Base-by-base conservation (phyloP, 2,888 invertebrate species). In the Cheilosia variabilis region DNA sequence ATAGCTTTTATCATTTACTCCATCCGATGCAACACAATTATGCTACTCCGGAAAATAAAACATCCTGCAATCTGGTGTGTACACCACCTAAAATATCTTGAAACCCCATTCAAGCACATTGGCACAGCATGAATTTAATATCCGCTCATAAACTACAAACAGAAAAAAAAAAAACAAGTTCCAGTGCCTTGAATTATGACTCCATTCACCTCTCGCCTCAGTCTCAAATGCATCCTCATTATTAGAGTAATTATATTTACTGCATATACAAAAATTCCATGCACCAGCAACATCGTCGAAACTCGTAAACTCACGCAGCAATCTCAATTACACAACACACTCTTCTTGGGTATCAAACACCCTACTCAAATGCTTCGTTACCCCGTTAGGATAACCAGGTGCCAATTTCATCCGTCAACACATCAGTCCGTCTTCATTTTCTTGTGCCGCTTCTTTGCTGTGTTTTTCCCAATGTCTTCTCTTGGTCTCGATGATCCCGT, bases 321-420 rank as follows among this genome's bases (percentile, higher is more conserved):
- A 58, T 65, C 75, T 75, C 75, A 75, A 75, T 75, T 75, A 75
- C 66, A 66, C 43, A 47, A 60, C 75, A 17, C n/a, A 17, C 24
- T 52, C 37, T 57, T 45, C 62, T 69, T 55, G 55, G 50, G 71
- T 78, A 78, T 63, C 68, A 69, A 55, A 58, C 58, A 79, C 65
- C 65, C 52, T 52, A 72, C 71, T 78, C 78, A 63, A 78, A 53
- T 57, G 71, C 63, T 55, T 55, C 60, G 45, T 47, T 77, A 52
- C 72, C 27, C 65, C 58, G 63, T 72, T 79, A 72, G 72, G 55
- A 79, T 79, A 80, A 73, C 80, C 80, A 80, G 80, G 80, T 80
- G 80, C 80, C 80, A 80, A 80, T 80, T 66, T 60, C 66, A 73
- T 73, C 66, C 60, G 45, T 80, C 80, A 80, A 60, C 80, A 62